Percentiles rank a stretch among this genome's conserved stretches.
These are phyloP conservation scores for Lophotis ruficrista DNA, from an alignment of 2,113 vertebrate species.

Conservation along the genomic window DNA sequence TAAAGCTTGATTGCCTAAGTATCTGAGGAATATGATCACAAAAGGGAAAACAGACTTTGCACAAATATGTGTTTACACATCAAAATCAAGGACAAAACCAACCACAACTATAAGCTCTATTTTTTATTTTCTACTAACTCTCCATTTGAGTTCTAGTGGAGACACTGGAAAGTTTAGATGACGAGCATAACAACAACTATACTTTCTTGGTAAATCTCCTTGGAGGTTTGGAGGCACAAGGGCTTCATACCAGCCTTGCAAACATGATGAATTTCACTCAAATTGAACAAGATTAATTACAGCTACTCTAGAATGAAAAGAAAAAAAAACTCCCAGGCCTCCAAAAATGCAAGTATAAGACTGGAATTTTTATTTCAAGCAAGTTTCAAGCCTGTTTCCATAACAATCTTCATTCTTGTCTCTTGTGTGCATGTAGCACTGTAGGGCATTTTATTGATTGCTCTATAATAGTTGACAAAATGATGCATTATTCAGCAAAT, in stretches of 20 bases:
- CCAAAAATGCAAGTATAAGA: not conserved
- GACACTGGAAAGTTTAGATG: not conserved
- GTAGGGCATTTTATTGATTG: slow-evolving; percentile 30
- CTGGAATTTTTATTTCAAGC: slow-evolving; percentile 15
- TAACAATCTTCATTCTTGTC: slow-evolving; percentile 16
- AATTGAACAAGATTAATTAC: slow-evolving; percentile 8
- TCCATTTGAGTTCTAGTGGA: not conserved
- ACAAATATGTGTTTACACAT: not conserved
- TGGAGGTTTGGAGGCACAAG: not conserved
- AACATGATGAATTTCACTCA: slow-evolving; percentile 8
- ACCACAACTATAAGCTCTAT: not conserved
- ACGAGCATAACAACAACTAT: not conserved
- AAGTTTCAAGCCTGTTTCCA: slow-evolving; percentile 35
- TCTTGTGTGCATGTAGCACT: not conserved
- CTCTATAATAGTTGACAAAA: slow-evolving; percentile 47
- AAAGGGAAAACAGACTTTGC: not conserved
- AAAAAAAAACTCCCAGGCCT: slow-evolving; percentile 2
- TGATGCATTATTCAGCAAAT: slow-evolving; percentile 63
- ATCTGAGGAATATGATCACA: not conserved
- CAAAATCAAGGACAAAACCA: not conserved
- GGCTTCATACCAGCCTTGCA: not conserved
- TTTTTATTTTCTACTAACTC: not conserved
- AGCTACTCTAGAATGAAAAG: slow-evolving; percentile 7
- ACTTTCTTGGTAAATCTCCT: not conserved
- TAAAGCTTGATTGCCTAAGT: not conserved